Conservation (phyloP, 2,797 vertebrate species). For the Paguma larvata region DNA sequence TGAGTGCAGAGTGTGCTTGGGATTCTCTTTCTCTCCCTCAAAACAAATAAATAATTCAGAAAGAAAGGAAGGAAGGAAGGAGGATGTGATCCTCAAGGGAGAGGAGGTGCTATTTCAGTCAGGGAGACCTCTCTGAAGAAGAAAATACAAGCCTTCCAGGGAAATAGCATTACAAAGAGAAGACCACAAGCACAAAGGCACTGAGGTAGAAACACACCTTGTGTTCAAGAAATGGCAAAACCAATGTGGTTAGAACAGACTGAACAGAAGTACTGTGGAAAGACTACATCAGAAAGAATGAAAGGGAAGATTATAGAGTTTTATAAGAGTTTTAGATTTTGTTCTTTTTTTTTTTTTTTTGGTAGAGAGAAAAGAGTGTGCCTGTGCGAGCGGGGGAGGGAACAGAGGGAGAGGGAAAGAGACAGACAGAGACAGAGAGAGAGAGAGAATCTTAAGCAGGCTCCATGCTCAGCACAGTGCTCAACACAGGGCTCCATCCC, state of each 20-base stretch:
- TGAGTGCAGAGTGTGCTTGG: no score
- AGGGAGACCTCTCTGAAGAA: background rate
- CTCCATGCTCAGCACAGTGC: no score
- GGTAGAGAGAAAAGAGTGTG: no score
- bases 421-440: no score
- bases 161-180: background rate
- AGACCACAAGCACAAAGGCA: conserved; percentile 19
- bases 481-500: no score
- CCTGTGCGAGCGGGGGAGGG: no score
- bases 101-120: background rate
- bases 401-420: no score
- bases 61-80: background rate
- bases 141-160: background rate
- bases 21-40: no score
- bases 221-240: background rate
- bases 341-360: background rate
- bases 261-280: background rate
- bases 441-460: no score
- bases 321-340: background rate
- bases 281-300: background rate
- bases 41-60: no score
- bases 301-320: background rate
- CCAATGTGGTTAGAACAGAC: background rate
- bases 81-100: background rate
- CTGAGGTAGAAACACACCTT: background rate